phyloP scores from a whole-genome alignment of 2,113 vertebrate genomes.

The Struthidea cinerea region DNA sequence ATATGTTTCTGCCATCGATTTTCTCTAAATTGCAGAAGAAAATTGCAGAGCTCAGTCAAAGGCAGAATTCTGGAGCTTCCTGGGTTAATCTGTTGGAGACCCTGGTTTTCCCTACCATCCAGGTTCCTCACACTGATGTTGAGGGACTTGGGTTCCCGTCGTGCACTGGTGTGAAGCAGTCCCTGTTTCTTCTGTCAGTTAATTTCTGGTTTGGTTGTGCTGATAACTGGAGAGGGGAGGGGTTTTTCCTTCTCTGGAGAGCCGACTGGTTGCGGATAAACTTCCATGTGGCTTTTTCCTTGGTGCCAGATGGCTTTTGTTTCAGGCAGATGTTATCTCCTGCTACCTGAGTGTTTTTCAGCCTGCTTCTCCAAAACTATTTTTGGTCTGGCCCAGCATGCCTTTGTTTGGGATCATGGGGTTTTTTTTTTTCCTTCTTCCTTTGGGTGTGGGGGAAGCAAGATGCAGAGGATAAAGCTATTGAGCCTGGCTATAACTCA shows the following conservation, averaged over 20 bases:
- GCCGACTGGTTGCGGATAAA: not conserved
- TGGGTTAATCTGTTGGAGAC: not conserved
- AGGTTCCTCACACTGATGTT: not conserved
- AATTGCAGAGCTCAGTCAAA: not conserved
- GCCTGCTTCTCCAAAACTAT: slow-evolving; percentile 39
- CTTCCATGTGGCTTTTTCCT: slow-evolving; percentile 38
- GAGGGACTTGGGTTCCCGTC: not conserved
- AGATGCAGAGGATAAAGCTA: not conserved
- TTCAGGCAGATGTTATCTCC: slow-evolving; percentile 51
- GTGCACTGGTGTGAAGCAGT: not conserved
- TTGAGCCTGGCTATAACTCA: not conserved
- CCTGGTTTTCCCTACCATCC: not conserved
- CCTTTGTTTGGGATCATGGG: not conserved
- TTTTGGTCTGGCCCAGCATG: not conserved
- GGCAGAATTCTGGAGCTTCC: not conserved
- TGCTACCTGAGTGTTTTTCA: slow-evolving; percentile 54
- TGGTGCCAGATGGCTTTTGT: slow-evolving; percentile 38
- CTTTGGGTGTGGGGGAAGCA: not conserved
- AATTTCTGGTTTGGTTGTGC: not conserved
- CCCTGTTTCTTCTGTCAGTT: not conserved
- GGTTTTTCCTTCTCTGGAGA: not conserved
- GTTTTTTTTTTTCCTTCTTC: not conserved
- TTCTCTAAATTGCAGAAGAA: not conserved
- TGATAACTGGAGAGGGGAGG: not conserved
- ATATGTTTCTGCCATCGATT: not conserved